Percentiles rank a stretch among this genome's conserved stretches.
phyloP scores from a whole-genome alignment of 2,797 vertebrate species.

The Clarias pachynema region DNA sequence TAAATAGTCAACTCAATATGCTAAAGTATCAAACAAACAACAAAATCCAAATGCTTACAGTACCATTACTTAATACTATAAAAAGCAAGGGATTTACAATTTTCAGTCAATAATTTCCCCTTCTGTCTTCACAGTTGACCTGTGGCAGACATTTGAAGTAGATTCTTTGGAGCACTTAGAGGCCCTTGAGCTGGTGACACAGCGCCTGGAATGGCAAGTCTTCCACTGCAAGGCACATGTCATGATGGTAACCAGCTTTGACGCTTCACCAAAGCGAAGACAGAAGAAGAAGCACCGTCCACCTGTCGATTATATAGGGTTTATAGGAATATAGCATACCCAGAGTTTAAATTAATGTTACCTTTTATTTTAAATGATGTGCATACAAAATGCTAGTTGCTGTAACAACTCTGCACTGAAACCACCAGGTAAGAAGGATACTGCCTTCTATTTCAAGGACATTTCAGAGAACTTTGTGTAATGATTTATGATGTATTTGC shows the following conservation, averaged over 20 bases:
- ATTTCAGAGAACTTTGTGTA: neutral
- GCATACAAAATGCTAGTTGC: conserved; percentile 4
- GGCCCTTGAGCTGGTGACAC: conserved; percentile 85
- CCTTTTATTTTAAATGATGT: conserved; percentile 23
- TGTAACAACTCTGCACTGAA: neutral
- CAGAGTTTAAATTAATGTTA: neutral
- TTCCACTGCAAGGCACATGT: conserved; percentile 90
- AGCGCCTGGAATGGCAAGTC: conserved; percentile 84
- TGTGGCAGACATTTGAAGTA: conserved; percentile 88
- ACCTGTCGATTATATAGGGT: conserved; percentile 44
- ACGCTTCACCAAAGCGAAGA: conserved; percentile 78
- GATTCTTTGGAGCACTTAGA: conserved; percentile 91
- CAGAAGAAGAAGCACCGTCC: conserved; percentile 61
- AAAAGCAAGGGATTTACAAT: neutral
- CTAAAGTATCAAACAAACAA: neutral
- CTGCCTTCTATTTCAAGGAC: neutral
- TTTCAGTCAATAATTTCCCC: conserved; percentile 37
- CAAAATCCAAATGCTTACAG: neutral
- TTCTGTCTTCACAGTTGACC: conserved; percentile 76
- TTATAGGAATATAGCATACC: conserved; percentile 36
- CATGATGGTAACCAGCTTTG: conserved; percentile 93
- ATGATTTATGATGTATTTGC: neutral
- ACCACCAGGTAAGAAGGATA: neutral
- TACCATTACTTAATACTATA: neutral
- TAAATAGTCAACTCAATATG: neutral